These are phyloP conservation scores for Drosophila aff. DNA, from an alignment of 1,140 invertebrate species.

Conservation along the genomic window DNA sequence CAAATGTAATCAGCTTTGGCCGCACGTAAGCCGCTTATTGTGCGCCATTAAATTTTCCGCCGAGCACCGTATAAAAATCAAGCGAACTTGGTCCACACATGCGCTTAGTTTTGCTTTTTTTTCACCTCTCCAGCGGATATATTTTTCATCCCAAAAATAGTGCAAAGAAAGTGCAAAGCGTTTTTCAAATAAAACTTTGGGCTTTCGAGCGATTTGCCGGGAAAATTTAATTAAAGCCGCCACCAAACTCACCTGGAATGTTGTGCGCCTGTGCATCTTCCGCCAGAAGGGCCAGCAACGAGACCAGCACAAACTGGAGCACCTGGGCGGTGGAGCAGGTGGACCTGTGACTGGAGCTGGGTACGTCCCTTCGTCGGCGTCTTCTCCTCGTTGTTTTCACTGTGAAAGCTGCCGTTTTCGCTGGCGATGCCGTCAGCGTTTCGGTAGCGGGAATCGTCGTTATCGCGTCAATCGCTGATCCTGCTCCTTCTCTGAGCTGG, in stretches of 20 bases:
- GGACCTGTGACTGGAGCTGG: constrained; percentile 11
- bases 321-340: constrained; percentile 28
- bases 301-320: constrained; percentile 61
- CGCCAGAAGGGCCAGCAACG: constrained; percentile 61
- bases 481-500: constrained; percentile 16
- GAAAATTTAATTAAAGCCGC: constrained; percentile 40
- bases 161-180: not conserved
- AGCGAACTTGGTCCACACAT: constrained; percentile 45
- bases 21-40: constrained; percentile 75
- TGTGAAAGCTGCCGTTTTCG: constrained; percentile 67
- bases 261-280: constrained; percentile 72
- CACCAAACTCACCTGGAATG: constrained; percentile 66
- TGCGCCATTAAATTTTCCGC: constrained; percentile 71
- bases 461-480: constrained; percentile 29
- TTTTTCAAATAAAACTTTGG: constrained; percentile 20
- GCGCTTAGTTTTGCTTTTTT: not conserved
- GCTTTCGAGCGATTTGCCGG: constrained; percentile 27
- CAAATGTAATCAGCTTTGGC: constrained; percentile 79
- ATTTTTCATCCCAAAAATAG: constrained; percentile 29
- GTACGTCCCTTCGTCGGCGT: constrained; percentile 30
- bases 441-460: constrained; percentile 45
- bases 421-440: constrained; percentile 46
- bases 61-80: constrained; percentile 59
- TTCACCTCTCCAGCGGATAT: constrained; percentile 10
- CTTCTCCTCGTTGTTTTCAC: constrained; percentile 68